Base-by-base conservation (phyloP, 2,113 vertebrate genomes). In the Antechinus flavipes region DNA sequence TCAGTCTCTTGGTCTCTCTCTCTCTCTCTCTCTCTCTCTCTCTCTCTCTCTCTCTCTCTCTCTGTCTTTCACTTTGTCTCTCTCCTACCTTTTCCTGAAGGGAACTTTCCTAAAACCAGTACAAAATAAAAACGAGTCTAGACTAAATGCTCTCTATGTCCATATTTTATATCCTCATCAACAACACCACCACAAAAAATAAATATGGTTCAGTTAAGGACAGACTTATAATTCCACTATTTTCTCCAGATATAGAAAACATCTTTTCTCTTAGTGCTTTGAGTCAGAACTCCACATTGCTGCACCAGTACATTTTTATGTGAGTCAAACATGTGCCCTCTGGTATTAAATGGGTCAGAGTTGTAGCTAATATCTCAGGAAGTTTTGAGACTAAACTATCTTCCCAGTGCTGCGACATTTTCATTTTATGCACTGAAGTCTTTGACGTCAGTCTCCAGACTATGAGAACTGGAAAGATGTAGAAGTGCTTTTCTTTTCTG, bases 171-270 rank as follows among this genome's bases (percentile, higher is more conserved):
- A 42, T 42, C 22, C 68, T 84, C n/a, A 42, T 7, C 16, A 84
- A 22, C 68, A 84, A 42, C 19, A 42, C n/a, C 14, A n/a, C 5
- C 19, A 14, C 35, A 35, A 54, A 27, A 94, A 68, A 89, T 58
- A 90, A 50, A 94, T 3, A 47, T 6, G 22, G 3, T 10, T 4
- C 2, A 54, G 26, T 10, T 54, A 3, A 92, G 42, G 91, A 54
- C 42, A 50, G 26, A 54, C 0, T 0, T 0, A 91, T 52, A 5
- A 49, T 61, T 11, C 26, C 14, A 1, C n/a, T 56, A 0, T 50
- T 2, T 95, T 23, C 53, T 92, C 92, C 22, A 53, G 4, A 52
- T 12, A 8, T 0, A 54, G 22, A 93, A n/a, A 84, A 3, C 10
- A n/a, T 90, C 1, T 58, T 90, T 49, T 46, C 93, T 42, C 54